Evolutionary conservation across 2,888 invertebrate genomes (phyloP), one percentile per base, ranked within the genome.

Genomic region (Griposia aprilina): DNA sequence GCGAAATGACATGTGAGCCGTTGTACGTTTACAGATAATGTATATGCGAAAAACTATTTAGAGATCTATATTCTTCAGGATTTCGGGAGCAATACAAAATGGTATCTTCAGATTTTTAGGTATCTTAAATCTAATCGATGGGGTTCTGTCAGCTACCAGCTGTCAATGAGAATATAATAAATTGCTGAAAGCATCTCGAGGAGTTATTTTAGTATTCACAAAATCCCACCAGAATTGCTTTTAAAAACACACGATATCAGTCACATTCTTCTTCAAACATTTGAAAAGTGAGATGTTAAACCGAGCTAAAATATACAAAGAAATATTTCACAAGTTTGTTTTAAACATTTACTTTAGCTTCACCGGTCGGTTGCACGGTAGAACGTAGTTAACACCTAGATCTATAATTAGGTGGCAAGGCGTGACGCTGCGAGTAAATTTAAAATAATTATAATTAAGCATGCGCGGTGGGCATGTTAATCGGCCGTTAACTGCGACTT

Each of bases 321-420:
- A 82, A 81, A 75, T 71, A 67, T 71, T 81, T 76, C 17, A 74
- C 45, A 59, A 60, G 66, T 74, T 80, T 74, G 70, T 77, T 82
- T 67, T 36, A 76, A 82, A 82, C 74, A 66, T 76, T 74, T 76
- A 59, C 75, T 79, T 60, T 76, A 63, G 76, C 36, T 73, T 26
- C 70, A 74, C 71, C 75, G 60, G 70, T 67, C 63, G 62, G 73
- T 79, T 71, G 76, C 74, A 65, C 75, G 79, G 66, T 65, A 85
- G 63, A 60, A 62, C 65, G 69, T 75, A 78, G 84, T 85, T 84
- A 79, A 85, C 84, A 82, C 82, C 75, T 87, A 88, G 81, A 80
- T 83, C 89, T 91, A 88, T 90, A 87, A 87, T 87, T 88, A 89
- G 89, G 79, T 76, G 83, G 78, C 87, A 85, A 85, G 86, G 87